phyloP scores from a whole-genome alignment of 2,113 vertebrate genomes.

The Spea bombifrons region DNA sequence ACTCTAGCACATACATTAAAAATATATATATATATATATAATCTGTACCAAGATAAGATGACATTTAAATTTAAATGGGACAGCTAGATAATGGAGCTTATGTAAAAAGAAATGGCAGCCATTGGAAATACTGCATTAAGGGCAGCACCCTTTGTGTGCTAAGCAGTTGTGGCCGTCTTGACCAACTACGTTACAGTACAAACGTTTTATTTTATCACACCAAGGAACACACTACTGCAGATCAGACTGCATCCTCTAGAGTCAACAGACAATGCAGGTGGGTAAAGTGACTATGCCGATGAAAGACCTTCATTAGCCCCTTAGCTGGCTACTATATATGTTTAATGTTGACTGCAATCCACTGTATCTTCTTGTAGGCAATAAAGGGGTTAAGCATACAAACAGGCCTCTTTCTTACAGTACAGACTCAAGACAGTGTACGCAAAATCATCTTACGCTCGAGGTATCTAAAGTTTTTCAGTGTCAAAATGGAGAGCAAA shows the following conservation, averaged over 20 bases:
- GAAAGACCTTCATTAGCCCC: slow-evolving; percentile 17
- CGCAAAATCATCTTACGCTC: slow-evolving; percentile 63
- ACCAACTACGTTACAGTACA: slow-evolving; percentile 11
- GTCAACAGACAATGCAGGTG: slow-evolving; percentile 23
- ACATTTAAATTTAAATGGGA: too few relatives aligned
- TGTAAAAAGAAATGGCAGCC: background rate
- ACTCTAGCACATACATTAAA: too few relatives aligned
- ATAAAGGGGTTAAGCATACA: slow-evolving; percentile 11
- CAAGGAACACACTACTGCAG: background rate
- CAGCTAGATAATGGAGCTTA: too few relatives aligned
- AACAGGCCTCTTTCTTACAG: slow-evolving; percentile 24
- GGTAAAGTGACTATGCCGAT: slow-evolving; percentile 43
- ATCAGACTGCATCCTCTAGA: background rate
- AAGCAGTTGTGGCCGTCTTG: background rate
- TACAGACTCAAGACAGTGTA: slow-evolving; percentile 10
- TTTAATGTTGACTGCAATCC: background rate
- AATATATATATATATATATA: too few relatives aligned
- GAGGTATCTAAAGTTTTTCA: slow-evolving; percentile 92
- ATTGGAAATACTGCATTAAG: slow-evolving; percentile 2
- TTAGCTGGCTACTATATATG: background rate
- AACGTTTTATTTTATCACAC: background rate
- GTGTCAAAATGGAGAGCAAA: slow-evolving; percentile 94
- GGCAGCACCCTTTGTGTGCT: slow-evolving; percentile 16
- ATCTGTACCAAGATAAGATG: too few relatives aligned
- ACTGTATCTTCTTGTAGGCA: background rate